phyloP scores from a whole-genome alignment of 2,797 vertebrate genomes.

The Cynopterus sphinx region DNA sequence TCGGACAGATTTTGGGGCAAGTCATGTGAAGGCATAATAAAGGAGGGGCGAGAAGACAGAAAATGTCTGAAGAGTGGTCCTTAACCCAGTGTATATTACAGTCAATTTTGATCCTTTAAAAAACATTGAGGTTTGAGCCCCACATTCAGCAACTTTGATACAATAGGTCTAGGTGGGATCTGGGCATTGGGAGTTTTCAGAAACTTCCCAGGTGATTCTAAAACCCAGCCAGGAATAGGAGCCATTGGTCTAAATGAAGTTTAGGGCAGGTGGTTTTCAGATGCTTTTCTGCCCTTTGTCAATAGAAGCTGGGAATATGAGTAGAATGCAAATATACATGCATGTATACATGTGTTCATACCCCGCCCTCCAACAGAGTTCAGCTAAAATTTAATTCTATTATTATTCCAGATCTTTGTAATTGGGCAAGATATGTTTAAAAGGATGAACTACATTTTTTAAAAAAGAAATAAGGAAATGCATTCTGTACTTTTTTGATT shows the following conservation, averaged over 20 bases:
- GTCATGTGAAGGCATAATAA: background rate
- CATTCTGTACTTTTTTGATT: background rate
- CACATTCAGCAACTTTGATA: background rate
- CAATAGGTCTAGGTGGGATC: background rate
- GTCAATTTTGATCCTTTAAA: background rate
- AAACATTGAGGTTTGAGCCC: background rate
- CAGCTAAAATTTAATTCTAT: background rate
- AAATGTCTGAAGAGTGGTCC: background rate
- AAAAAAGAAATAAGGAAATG: background rate
- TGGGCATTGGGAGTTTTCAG: background rate
- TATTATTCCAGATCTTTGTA: background rate
- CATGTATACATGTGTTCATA: background rate
- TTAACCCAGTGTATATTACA: background rate
- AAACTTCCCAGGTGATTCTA: background rate
- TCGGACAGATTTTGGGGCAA: background rate
- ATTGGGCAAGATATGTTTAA: background rate
- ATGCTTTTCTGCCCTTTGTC: background rate
- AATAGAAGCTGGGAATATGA: background rate
- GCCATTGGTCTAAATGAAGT: background rate
- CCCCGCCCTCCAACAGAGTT: background rate
- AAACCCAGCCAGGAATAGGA: background rate
- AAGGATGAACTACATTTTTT: background rate
- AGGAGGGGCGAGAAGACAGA: background rate
- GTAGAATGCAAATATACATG: background rate
- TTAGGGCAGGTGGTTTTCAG: background rate